phyloP scores from a whole-genome alignment of 2,113 vertebrate species.

The Alectura lathami region DNA sequence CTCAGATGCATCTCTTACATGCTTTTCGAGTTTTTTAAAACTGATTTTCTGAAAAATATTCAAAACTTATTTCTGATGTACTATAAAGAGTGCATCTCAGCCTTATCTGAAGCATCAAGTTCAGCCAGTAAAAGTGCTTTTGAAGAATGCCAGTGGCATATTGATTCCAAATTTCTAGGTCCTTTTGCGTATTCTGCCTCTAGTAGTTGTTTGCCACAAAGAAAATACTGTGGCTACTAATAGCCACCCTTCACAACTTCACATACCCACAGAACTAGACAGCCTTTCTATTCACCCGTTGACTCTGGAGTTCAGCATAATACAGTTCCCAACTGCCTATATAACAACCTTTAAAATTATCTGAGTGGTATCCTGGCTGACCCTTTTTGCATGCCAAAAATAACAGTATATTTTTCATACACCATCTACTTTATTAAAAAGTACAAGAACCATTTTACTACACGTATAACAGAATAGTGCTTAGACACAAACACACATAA shows the following conservation, averaged over 20 bases:
- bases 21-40: neutral
- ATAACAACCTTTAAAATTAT: neutral
- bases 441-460: neutral
- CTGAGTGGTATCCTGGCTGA: neutral
- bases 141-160: neutral
- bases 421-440: neutral
- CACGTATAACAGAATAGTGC: neutral
- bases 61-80: neutral
- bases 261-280: neutral
- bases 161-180: neutral
- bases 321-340: neutral
- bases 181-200: neutral
- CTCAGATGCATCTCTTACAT: neutral
- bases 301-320: neutral
- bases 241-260: neutral
- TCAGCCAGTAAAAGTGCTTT: neutral
- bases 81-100: neutral
- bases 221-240: neutral
- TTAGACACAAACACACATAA: neutral
- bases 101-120: neutral
- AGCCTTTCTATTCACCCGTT: neutral
- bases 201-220: neutral
- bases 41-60: neutral
- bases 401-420: neutral
- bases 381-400: neutral